Base-by-base conservation (phyloP, 2,797 vertebrate species). In the Fringilla coelebs region DNA sequence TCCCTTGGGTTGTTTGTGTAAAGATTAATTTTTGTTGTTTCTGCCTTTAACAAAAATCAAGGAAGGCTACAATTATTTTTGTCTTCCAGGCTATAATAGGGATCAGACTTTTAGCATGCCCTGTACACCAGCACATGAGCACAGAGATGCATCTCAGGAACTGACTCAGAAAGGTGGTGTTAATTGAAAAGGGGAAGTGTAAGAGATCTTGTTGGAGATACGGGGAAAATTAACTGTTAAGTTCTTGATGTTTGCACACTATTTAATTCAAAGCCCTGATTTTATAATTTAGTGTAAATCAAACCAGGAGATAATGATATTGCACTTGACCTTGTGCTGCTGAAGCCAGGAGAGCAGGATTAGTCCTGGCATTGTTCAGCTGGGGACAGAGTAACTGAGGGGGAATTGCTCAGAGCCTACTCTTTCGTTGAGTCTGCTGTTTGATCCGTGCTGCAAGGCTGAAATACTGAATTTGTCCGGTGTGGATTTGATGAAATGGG, bases 1-100 rank as follows among this genome's bases (percentile, higher is more conserved):
- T 97, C 98, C 95, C 96, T 88, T 88, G 97, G 96, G 98, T 97
- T 95, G 95, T 96, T 93, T 93, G 85, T 96, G 89, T 95, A 97
- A 97, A 97, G 94, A 96, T 97, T 97, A 96, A 95, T 97, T 97
- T 94, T 97, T 97, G 91, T 97, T 97, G 86, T 94, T 97, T 96
- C 94, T 97, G 91, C 93, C 93, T 97, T 95, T 92, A 73, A 93
- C 82, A 97, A 95, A 97, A 97, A 94, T 96, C 94, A 96, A 97
- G 95, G 83, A 92, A 97, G 88, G 93, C 91, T 96, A 88, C 93
- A 96, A 96, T 97, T 97, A 96, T 97, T 97, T 92, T 92, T 94
- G 65, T 95, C 92, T 86, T 94, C 88, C 81, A 82, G 93, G 52
- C 94, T 96, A 5, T 89, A 90, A 94, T 72, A 96, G 93, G 73